Evolutionary conservation across 1,140 invertebrate genomes (phyloP).

Genomic region (Papilio polyxenes): DNA sequence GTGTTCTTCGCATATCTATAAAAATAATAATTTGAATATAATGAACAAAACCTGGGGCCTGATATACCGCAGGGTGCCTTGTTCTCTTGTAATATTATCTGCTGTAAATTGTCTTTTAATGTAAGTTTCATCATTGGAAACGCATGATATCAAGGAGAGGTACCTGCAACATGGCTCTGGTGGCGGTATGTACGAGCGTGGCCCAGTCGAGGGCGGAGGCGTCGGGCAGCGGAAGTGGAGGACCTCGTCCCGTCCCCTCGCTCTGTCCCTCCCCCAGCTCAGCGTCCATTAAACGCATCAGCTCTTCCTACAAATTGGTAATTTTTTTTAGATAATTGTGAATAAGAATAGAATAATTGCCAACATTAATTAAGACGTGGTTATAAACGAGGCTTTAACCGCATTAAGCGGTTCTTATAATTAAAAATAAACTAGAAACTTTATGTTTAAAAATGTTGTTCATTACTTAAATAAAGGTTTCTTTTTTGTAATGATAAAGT

Average conservation of each 20-base stretch:
- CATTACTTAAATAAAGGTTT: no score
- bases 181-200: constrained; percentile 88
- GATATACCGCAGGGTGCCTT: no score
- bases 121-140: no score
- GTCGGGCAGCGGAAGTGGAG: constrained; percentile 81
- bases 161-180: constrained; percentile 85
- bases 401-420: no score
- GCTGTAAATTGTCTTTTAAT: no score
- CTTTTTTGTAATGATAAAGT: no score
- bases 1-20: constrained; percentile 73
- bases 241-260: constrained; percentile 57
- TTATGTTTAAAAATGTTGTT: no score
- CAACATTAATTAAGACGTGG: neutral
- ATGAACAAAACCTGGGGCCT: neutral
- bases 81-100: no score
- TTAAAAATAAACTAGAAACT: no score
- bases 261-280: constrained; percentile 82
- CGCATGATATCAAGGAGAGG: neutral
- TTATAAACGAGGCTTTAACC: no score
- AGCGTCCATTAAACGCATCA: constrained; percentile 93
- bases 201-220: constrained; percentile 87
- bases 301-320: constrained; percentile 86
- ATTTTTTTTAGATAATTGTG: no score
- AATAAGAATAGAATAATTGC: constrained; percentile 10
- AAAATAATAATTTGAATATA: neutral